Percentiles rank a stretch among this genome's conserved stretches.
Evolutionary conservation across 2,888 invertebrate genomes (phyloP).

Genomic region (Drosophila maculinotata): DNA sequence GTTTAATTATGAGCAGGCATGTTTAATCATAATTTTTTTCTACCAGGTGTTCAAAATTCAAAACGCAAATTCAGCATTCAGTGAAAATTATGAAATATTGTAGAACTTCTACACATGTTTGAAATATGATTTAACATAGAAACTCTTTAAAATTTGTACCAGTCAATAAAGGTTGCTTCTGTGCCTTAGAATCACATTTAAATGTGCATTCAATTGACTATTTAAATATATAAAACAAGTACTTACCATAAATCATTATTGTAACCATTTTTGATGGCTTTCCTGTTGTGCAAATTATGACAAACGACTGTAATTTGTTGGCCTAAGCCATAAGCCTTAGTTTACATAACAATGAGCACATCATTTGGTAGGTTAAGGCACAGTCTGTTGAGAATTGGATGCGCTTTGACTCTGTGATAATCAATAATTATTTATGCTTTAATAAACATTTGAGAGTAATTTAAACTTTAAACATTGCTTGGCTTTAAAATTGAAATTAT

Average conservation of each 20-base stretch:
- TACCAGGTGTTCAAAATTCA: too few species aligned
- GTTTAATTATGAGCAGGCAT: constrained; percentile 5
- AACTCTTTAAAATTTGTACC: too few species aligned
- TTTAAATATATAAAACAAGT: background rate
- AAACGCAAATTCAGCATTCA: too few species aligned
- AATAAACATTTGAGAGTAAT: constrained; percentile 10
- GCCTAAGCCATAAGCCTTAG: constrained; percentile 6
- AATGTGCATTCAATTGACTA: background rate
- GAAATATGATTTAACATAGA: too few species aligned
- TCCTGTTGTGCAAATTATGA: constrained; percentile 30
- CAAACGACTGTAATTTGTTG: constrained; percentile 33
- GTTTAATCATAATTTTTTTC: background rate
- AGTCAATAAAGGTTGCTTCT: too few species aligned
- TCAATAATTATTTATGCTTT: constrained; percentile 59
- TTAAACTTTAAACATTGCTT: constrained; percentile 23
- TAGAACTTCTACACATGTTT: too few species aligned
- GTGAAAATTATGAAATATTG: too few species aligned
- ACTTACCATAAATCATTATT: constrained; percentile 15
- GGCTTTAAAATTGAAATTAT: constrained; percentile 37
- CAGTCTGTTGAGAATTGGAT: background rate
- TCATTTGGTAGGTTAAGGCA: constrained; percentile 9
- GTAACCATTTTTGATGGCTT: background rate
- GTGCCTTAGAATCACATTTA: background rate
- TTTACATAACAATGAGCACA: constrained; percentile 20
- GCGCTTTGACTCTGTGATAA: constrained; percentile 13